A percentile compares a stretch with the other conserved stretches of the same genome.
phyloP scores from a whole-genome alignment of 2,888 invertebrate species.

The Phengaris arion region DNA sequence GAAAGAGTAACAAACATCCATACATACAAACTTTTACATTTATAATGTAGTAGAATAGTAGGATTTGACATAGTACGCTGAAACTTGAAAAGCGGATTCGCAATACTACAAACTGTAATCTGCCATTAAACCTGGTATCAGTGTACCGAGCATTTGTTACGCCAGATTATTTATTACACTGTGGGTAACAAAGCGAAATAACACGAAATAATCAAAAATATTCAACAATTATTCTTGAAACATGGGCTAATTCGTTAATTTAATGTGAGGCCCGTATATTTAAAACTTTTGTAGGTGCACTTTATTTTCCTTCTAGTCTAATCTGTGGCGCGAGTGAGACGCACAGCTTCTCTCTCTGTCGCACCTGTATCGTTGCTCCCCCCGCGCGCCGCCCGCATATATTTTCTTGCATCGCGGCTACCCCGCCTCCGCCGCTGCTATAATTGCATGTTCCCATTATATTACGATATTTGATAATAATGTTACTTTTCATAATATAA shows the following conservation, averaged over 20 bases:
- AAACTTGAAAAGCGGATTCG: background rate
- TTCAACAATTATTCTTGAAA: conserved; percentile 37
- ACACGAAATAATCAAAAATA: conserved; percentile 5
- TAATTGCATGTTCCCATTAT: conserved; percentile 60
- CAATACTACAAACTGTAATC: background rate
- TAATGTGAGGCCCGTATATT: conserved; percentile 48
- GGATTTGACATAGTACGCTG: background rate
- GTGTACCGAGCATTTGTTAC: background rate
- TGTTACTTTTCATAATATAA: background rate
- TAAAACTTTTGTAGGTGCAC: conserved; percentile 61
- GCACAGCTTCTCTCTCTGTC: conserved; percentile 44
- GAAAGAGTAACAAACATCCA: too few relatives aligned
- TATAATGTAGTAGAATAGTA: background rate
- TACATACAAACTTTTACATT: too few relatives aligned
- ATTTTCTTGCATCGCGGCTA: conserved; percentile 66
- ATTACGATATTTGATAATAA: conserved; percentile 30
- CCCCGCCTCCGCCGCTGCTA: conserved; percentile 68
- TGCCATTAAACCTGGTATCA: conserved; percentile 2
- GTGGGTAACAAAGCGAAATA: conserved; percentile 23
- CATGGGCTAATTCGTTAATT: conserved; percentile 42
- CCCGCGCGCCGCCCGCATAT: conserved; percentile 54
- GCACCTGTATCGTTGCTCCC: conserved; percentile 43
- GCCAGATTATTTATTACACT: background rate
- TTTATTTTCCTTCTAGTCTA: conserved; percentile 65
- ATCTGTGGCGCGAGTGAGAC: conserved; percentile 51